Conservation (phyloP, 2,113 vertebrate species). For the Acanthisitta chloris region DNA sequence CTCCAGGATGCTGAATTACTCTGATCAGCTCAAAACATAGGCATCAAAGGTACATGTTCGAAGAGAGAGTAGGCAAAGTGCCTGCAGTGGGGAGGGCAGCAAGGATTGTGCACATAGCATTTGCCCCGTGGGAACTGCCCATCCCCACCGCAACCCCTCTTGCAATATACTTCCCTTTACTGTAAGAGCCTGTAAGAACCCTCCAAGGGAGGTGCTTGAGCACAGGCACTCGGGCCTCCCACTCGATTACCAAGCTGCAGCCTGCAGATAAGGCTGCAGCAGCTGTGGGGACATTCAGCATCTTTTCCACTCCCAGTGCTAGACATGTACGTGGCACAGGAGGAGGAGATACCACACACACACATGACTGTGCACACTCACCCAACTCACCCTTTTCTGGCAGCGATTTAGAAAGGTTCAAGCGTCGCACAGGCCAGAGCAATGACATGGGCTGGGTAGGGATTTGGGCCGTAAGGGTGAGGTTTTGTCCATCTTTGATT, state of each 20-base stretch:
- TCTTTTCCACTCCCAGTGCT: background rate
- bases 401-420: background rate
- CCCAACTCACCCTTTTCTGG: background rate
- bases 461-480: background rate
- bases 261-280: conserved; percentile 46
- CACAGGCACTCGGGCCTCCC: background rate
- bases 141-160: background rate
- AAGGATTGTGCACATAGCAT: background rate
- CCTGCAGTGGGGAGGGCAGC: background rate
- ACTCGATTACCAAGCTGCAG: conserved; percentile 28
- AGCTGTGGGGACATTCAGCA: background rate
- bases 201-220: conserved; percentile 24
- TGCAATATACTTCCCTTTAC: conserved; percentile 34
- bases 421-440: background rate
- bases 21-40: fast-evolving
- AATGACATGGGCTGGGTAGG: fast-evolving
- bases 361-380: background rate
- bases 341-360: background rate
- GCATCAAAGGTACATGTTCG: fast-evolving
- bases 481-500: background rate
- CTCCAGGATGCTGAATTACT: background rate
- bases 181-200: background rate
- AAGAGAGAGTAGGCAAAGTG: background rate
- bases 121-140: background rate
- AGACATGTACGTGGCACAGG: background rate